These are phyloP conservation scores for Hoplodrina ambigua DNA, from an alignment of 2,888 invertebrate species.

Conservation along the genomic window DNA sequence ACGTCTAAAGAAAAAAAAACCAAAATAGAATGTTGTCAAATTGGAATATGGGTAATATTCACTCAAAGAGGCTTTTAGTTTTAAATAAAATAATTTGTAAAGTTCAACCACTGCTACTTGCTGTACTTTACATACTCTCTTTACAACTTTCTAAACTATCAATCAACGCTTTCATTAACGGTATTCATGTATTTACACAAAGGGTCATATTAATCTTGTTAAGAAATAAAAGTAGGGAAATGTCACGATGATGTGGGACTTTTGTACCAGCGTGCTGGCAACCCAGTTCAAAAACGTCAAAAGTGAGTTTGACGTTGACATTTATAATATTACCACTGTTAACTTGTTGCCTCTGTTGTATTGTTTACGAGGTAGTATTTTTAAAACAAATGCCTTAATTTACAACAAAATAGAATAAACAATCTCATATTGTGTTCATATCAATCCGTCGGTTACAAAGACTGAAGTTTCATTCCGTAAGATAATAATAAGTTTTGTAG, in stretches of 20 bases:
- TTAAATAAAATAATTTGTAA: too few relatives aligned
- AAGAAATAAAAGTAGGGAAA: background rate
- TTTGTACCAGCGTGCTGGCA: conserved; percentile 18
- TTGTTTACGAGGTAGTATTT: conserved; percentile 63
- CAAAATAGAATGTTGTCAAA: conserved; percentile 10
- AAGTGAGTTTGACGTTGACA: conserved; percentile 24
- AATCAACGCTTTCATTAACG: too few relatives aligned
- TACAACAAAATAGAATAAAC: conserved; percentile 50
- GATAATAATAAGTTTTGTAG: conserved; percentile 19
- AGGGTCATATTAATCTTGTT: too few relatives aligned
- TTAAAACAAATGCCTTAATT: conserved; percentile 57
- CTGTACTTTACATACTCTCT: too few relatives aligned
- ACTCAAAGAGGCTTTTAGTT: too few relatives aligned
- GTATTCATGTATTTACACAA: too few relatives aligned
- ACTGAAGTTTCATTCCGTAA: conserved; percentile 53
- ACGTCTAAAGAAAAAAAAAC: background rate
- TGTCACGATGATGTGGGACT: background rate
- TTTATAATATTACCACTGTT: background rate
- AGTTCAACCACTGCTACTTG: too few relatives aligned
- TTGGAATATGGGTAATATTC: background rate
- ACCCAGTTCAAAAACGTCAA: conserved; percentile 32
- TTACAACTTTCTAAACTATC: too few relatives aligned
- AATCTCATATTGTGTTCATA: conserved; percentile 43
- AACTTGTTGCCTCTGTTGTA: conserved; percentile 67
- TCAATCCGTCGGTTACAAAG: conserved; percentile 43